A percentile compares a stretch with the other conserved stretches of the same genome.
Evolutionary conservation across 2,797 vertebrate species (phyloP).

Genomic region (Myripristis murdjan): DNA sequence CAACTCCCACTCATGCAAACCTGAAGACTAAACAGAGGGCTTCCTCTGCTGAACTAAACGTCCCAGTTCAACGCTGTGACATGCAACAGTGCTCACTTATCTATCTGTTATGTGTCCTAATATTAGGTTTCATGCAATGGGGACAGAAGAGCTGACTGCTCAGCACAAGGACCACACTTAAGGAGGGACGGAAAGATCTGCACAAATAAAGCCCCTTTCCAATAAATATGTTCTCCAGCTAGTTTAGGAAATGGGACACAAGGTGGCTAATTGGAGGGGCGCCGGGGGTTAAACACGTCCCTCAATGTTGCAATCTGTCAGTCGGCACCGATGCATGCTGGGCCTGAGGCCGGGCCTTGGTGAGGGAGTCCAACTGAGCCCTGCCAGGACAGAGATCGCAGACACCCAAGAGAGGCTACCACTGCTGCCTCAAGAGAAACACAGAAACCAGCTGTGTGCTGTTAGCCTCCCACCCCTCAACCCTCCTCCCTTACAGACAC

Average conservation of each 20-base stretch:
- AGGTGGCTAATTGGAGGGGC: slow-evolving; percentile 73
- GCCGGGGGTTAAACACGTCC: slow-evolving; percentile 78
- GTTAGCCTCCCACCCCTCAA: slow-evolving; percentile 22
- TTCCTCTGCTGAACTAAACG: slow-evolving; percentile 19
- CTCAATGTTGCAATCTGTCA: slow-evolving; percentile 81
- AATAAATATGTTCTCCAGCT: slow-evolving; percentile 59
- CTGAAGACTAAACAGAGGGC: slow-evolving; percentile 14
- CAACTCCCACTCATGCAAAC: slow-evolving; percentile 39
- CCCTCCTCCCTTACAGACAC: no score
- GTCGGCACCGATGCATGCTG: slow-evolving; percentile 64
- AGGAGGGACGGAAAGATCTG: slow-evolving; percentile 11
- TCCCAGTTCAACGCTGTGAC: slow-evolving; percentile 4
- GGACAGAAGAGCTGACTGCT: not conserved
- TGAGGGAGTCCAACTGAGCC: slow-evolving; percentile 55
- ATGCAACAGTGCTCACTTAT: slow-evolving; percentile 9
- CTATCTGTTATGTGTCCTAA: not conserved
- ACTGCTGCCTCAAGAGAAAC: slow-evolving; percentile 58
- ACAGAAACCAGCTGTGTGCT: slow-evolving; percentile 67
- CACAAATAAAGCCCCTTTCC: slow-evolving; percentile 45
- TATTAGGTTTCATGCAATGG: not conserved
- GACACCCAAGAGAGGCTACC: slow-evolving; percentile 52
- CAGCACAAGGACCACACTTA: slow-evolving; percentile 5
- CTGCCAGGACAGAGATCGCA: slow-evolving; percentile 56
- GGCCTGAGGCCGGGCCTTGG: slow-evolving; percentile 45
- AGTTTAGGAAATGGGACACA: slow-evolving; percentile 71